Conservation (phyloP, 2,888 invertebrate genomes). For the Eupithecia dodoneata region DNA sequence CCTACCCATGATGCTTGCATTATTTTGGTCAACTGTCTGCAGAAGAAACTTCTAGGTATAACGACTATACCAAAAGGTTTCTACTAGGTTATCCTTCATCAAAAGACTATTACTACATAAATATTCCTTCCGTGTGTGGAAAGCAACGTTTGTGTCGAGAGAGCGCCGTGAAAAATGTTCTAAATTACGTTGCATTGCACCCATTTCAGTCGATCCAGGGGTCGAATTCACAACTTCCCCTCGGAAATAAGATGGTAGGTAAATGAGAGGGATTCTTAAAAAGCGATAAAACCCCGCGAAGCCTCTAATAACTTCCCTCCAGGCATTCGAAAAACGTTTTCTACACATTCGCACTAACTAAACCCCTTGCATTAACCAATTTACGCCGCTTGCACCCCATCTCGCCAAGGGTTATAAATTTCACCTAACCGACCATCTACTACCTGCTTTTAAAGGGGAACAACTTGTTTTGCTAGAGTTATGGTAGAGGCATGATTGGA, state of each 20-base stretch:
- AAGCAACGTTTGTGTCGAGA: background rate
- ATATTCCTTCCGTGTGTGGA: background rate
- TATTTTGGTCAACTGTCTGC: background rate
- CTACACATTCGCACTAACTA: slow-evolving; percentile 36
- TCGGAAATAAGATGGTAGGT: slow-evolving; percentile 2
- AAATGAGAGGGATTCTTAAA: slow-evolving; percentile 22
- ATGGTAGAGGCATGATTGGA: slow-evolving; percentile 59
- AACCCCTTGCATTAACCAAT: slow-evolving; percentile 55
- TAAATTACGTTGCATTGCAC: background rate
- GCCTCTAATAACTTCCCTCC: slow-evolving; percentile 36
- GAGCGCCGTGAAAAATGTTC: background rate
- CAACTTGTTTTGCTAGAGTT: slow-evolving; percentile 55
- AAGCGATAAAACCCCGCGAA: slow-evolving; percentile 31
- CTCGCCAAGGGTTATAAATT: slow-evolving; percentile 58
- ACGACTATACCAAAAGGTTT: background rate
- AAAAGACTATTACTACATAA: background rate
- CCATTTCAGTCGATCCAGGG: slow-evolving; percentile 1
- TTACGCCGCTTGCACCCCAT: slow-evolving; percentile 54
- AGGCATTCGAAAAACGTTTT: slow-evolving; percentile 35
- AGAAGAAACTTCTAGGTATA: background rate
- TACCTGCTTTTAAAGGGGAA: slow-evolving; percentile 66
- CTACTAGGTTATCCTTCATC: background rate
- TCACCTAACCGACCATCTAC: slow-evolving; percentile 72
- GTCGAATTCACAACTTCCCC: background rate
- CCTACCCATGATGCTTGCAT: background rate